phyloP scores from a whole-genome alignment of 2,113 vertebrate genomes.

The human region DNA sequence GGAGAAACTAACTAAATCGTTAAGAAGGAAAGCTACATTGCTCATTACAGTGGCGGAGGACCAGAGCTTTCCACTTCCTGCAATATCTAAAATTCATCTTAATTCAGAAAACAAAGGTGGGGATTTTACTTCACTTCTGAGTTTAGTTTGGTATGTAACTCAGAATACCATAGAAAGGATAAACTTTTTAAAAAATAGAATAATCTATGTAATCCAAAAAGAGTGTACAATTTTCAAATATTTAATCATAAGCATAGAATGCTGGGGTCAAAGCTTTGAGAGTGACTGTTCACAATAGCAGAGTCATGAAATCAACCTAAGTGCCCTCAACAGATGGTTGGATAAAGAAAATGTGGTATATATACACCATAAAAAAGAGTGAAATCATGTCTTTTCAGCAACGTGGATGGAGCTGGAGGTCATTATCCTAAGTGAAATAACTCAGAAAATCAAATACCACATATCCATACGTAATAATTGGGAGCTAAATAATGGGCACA shows the following conservation, averaged over 20 bases:
- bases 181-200: background rate
- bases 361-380: too few relatives aligned
- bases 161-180: background rate
- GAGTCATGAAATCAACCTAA: too few relatives aligned
- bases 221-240: background rate
- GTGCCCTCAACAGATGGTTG: too few relatives aligned
- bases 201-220: background rate
- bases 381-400: too few relatives aligned
- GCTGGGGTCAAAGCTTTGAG: background rate
- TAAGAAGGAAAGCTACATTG: background rate
- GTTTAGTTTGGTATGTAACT: background rate
- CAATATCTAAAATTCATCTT: background rate
- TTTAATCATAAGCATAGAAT: background rate
- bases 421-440: too few relatives aligned
- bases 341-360: too few relatives aligned
- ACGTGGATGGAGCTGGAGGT: too few relatives aligned
- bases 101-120: background rate
- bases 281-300: background rate
- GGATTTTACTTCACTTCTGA: background rate
- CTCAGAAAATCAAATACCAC: too few relatives aligned
- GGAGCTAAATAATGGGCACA: too few relatives aligned
- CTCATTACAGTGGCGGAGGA: background rate
- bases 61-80: background rate
- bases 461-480: too few relatives aligned
- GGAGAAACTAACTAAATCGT: background rate